These are phyloP conservation scores for Aegotheles bennettii DNA, from an alignment of 2,113 vertebrate genomes.

Conservation along the genomic window DNA sequence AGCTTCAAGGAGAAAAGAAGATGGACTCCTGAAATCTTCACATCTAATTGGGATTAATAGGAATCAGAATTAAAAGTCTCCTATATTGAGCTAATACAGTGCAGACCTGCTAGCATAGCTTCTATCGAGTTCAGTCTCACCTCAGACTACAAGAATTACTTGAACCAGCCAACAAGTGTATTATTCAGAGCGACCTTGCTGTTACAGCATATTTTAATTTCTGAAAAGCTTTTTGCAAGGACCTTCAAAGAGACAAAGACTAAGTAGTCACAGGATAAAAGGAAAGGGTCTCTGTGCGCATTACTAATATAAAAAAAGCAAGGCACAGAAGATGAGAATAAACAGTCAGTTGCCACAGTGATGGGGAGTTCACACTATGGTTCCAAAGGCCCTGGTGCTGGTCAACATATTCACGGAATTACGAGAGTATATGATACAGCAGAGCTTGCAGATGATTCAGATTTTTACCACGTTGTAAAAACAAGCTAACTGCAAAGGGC, in stretches of 20 bases:
- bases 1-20: neutral
- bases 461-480: neutral
- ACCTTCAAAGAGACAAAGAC: neutral
- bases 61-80: neutral
- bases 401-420: accelerated
- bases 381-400: neutral
- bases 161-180: neutral
- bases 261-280: neutral
- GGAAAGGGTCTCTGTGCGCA: neutral
- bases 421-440: accelerated
- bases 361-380: accelerated
- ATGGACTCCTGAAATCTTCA: neutral
- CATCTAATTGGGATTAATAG: neutral
- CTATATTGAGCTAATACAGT: neutral
- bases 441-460: neutral
- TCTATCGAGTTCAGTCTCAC: neutral
- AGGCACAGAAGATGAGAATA: neutral
- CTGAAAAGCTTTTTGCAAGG: neutral
- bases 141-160: neutral
- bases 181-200: neutral
- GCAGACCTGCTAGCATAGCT: neutral
- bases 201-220: neutral
- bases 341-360: neutral
- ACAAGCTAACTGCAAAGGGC: neutral
- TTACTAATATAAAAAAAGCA: neutral